A percentile compares a stretch with the other conserved stretches of the same genome.
Evolutionary conservation across 2,113 vertebrate species (phyloP).

Genomic region (Elephas maximus): DNA sequence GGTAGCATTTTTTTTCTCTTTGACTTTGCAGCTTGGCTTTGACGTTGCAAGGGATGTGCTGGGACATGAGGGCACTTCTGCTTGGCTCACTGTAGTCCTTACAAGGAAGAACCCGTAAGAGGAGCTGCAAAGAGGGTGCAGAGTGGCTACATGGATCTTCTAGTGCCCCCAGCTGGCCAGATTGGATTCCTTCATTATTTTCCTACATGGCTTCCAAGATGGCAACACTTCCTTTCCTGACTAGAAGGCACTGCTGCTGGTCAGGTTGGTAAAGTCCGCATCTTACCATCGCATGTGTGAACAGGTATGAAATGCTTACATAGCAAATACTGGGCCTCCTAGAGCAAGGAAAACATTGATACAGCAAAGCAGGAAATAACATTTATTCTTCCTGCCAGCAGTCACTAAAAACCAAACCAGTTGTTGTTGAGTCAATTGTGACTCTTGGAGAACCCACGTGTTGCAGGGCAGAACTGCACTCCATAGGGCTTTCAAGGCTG

Average conservation of each 20-base stretch:
- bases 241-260: background rate
- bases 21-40: background rate
- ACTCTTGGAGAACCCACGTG: background rate
- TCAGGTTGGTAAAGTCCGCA: background rate
- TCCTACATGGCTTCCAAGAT: background rate
- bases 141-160: accelerated
- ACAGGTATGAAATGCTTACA: background rate
- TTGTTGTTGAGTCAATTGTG: background rate
- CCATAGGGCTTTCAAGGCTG: background rate
- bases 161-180: background rate
- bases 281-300: accelerated
- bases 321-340: background rate
- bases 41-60: background rate
- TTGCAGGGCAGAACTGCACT: background rate
- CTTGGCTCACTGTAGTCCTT: background rate
- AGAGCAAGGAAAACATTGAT: background rate
- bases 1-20: background rate
- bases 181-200: background rate
- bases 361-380: background rate
- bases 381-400: background rate
- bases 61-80: background rate
- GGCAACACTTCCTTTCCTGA: background rate
- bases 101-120: background rate
- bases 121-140: background rate
- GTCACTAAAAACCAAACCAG: background rate